Evolutionary conservation across 2,113 vertebrate species (phyloP).

Genomic region (Stomatorhinus ivindoensis): DNA sequence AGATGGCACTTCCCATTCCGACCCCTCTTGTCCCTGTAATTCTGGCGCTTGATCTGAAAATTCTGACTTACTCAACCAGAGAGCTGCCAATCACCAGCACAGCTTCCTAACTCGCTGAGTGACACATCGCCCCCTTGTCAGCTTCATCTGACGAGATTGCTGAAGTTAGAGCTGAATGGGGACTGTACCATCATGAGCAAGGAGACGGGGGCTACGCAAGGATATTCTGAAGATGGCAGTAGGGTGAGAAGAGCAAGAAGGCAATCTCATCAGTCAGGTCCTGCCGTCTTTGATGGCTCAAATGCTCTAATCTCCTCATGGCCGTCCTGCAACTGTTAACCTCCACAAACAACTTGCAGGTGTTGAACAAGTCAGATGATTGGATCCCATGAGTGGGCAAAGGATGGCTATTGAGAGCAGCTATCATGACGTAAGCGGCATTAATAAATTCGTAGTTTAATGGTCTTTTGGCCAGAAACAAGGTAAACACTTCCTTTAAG

Average conservation of each 20-base stretch:
- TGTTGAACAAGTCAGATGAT: neutral
- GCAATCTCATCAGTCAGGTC: neutral
- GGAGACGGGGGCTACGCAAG: neutral
- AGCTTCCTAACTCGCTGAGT: neutral
- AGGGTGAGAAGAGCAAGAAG: neutral
- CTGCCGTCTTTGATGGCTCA: neutral
- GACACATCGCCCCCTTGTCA: neutral
- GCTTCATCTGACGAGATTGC: neutral
- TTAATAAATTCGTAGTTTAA: neutral
- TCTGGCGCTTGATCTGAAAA: neutral
- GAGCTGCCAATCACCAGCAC: neutral
- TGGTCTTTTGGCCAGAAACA: neutral
- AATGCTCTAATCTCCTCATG: neutral
- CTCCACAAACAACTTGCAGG: neutral
- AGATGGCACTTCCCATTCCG: neutral
- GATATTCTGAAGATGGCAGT: neutral
- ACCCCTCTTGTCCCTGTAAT: neutral
- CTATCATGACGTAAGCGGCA: neutral
- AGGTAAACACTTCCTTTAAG: neutral
- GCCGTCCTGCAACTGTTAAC: neutral
- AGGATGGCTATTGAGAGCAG: neutral
- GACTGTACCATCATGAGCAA: neutral
- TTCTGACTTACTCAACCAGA: neutral
- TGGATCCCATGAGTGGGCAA: neutral
- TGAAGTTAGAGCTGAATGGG: neutral